Evolutionary conservation across 1,140 invertebrate species (phyloP).

Genomic region (Phthorimaea operculella): DNA sequence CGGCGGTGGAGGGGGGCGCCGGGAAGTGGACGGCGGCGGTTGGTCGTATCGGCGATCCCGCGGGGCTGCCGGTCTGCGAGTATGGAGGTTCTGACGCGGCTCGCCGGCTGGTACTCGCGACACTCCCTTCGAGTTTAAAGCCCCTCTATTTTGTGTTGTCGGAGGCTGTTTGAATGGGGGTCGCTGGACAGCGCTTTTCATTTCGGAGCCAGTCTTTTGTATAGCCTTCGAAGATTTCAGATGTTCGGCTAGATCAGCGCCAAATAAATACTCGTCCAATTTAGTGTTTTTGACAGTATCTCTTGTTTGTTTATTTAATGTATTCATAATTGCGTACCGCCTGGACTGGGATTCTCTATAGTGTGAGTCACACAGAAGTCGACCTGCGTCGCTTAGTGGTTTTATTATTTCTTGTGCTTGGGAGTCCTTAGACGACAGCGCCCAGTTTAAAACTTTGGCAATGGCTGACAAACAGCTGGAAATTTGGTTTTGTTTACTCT

Average conservation of each 20-base stretch:
- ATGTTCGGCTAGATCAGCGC: background rate
- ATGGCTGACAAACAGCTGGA: background rate
- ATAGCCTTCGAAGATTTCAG: background rate
- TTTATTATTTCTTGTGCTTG: background rate
- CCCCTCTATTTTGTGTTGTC: background rate
- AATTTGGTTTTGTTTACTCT: background rate
- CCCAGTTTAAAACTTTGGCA: background rate
- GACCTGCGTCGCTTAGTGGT: background rate
- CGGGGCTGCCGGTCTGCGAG: background rate
- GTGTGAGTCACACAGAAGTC: background rate
- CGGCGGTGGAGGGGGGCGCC: background rate
- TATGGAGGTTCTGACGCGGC: background rate
- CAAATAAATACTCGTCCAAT: background rate
- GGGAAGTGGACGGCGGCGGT: background rate
- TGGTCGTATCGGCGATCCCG: background rate
- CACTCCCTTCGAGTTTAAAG: constrained; percentile 3
- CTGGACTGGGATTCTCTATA: background rate
- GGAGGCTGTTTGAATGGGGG: background rate
- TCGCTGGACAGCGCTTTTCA: background rate
- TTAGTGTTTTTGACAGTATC: background rate
- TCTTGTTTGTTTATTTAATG: background rate
- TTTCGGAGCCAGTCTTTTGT: background rate
- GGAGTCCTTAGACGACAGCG: background rate
- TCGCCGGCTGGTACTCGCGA: background rate
- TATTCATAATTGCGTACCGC: background rate